Evolutionary conservation across 53 echinoderm and acorn worm species (phyloP).

Genomic region (Apostichopus leukothele): DNA sequence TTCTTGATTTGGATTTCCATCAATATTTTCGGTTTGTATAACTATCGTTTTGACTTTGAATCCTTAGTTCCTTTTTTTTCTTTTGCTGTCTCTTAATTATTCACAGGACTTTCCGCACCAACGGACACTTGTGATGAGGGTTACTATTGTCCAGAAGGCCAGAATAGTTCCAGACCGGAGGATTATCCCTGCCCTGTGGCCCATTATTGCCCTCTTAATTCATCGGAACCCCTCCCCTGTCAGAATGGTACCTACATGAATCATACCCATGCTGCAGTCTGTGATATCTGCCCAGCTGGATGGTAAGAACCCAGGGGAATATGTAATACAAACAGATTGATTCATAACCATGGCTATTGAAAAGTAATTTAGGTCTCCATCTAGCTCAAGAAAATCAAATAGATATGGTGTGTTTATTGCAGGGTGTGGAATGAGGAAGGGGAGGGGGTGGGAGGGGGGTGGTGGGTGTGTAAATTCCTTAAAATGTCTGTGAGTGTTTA

Average conservation of each 20-base stretch:
- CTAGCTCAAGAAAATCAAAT: no score
- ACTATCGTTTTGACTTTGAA: background rate
- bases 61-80: background rate
- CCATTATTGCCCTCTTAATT: constrained; percentile 95
- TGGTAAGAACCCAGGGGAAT: constrained; percentile 57
- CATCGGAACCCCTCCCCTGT: constrained; percentile 88
- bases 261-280: constrained; percentile 86
- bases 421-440: no score
- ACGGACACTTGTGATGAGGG: constrained; percentile 88
- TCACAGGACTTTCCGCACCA: constrained; percentile 73
- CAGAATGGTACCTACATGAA: constrained; percentile 97
- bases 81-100: background rate
- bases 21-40: no score
- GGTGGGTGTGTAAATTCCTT: no score
- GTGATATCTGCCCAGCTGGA: constrained; percentile 85
- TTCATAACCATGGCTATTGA: no score
- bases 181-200: constrained; percentile 86
- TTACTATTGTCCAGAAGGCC: constrained; percentile 88
- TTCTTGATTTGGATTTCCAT: no score
- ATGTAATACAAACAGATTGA: background rate
- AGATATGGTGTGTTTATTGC: no score
- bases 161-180: constrained; percentile 80
- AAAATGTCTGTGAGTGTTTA: no score
- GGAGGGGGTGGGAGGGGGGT: no score
- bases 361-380: no score